Evolutionary conservation across 2,888 invertebrate genomes (phyloP).

Genomic region (Acleris sparsana): DNA sequence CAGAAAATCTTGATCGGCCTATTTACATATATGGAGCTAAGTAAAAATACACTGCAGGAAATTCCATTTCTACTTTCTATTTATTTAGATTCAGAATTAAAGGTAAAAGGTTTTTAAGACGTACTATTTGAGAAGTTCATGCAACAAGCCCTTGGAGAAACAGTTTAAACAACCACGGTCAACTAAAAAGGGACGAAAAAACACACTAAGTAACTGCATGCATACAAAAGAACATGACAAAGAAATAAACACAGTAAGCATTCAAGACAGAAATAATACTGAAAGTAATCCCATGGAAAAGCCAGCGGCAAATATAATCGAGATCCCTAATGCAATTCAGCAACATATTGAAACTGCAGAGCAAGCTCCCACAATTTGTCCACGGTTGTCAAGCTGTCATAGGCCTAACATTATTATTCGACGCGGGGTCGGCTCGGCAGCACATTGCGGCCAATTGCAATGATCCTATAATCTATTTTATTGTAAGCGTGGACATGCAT

Average conservation of each 20-base stretch:
- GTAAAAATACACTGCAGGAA: conserved; percentile 12
- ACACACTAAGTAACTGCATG: too few relatives aligned
- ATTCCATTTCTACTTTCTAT: conserved; percentile 24
- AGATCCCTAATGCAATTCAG: conserved; percentile 5
- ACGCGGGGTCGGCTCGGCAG: conserved; percentile 18
- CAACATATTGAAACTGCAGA: conserved; percentile 26
- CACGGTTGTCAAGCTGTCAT: conserved; percentile 33
- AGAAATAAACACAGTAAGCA: not conserved
- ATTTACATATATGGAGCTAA: conserved; percentile 26
- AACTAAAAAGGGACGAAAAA: too few relatives aligned
- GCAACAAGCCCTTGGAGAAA: too few relatives aligned
- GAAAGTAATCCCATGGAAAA: not conserved
- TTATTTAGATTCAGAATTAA: conserved; percentile 7
- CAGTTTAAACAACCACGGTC: too few relatives aligned
- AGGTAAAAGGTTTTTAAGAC: too few relatives aligned
- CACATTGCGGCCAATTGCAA: conserved; percentile 21
- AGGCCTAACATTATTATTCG: conserved; percentile 31
- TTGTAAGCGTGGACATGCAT: conserved; percentile 24
- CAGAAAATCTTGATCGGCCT: conserved; percentile 29
- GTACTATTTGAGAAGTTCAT: too few relatives aligned
- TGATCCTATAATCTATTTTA: conserved; percentile 35
- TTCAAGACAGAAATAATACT: not conserved
- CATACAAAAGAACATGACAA: not conserved
- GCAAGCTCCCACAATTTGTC: conserved; percentile 27
- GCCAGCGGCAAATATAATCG: not conserved